These are phyloP conservation scores for Machimus rusticus DNA, from an alignment of 2,888 invertebrate genomes.

Conservation along the genomic window DNA sequence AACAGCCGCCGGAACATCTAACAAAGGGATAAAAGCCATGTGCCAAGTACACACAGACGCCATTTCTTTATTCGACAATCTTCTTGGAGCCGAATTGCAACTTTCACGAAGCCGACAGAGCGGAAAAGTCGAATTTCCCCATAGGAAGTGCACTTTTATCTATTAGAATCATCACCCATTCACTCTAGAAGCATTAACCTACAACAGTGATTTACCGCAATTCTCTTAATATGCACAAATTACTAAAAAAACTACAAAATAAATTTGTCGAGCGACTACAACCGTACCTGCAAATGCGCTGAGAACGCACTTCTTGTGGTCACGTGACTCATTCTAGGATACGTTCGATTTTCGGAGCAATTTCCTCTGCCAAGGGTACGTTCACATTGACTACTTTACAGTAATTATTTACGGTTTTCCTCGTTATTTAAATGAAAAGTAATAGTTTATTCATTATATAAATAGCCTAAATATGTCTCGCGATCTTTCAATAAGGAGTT, in stretches of 20 bases:
- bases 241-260: constrained; percentile 41
- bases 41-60: constrained; percentile 47
- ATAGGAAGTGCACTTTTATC: not conserved
- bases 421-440: not conserved
- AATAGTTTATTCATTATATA: not conserved
- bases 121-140: not conserved
- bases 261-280: constrained; percentile 49
- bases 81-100: constrained; percentile 10
- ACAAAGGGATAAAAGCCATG: constrained; percentile 44
- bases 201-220: constrained; percentile 37
- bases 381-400: not conserved
- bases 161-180: not conserved
- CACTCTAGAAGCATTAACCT: constrained; percentile 4
- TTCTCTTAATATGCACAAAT: constrained; percentile 43
- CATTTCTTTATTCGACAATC: constrained; percentile 44
- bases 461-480: not conserved
- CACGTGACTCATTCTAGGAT: constrained; percentile 47
- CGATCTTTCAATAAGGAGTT: too few species aligned
- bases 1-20: constrained; percentile 1
- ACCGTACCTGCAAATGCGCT: constrained; percentile 58
- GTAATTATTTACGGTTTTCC: not conserved
- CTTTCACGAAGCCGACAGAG: constrained; percentile 30
- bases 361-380: not conserved
- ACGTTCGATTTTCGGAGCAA: not conserved
- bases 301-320: constrained; percentile 59